These are phyloP conservation scores for Ceratina australensis DNA, from an alignment of 1,140 invertebrate species.

Conservation along the genomic window DNA sequence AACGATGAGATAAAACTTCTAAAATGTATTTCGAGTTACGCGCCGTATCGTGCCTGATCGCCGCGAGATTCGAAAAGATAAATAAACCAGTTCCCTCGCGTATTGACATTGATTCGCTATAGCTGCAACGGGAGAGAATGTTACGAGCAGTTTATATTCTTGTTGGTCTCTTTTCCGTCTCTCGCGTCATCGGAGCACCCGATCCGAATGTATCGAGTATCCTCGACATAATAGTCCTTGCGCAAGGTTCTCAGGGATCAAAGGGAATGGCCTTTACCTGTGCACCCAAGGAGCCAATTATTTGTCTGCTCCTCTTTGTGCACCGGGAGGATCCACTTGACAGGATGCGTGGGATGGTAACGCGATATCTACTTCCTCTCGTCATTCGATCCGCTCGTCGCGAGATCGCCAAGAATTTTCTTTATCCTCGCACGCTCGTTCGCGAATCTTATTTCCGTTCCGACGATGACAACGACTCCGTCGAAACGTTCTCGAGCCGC, in stretches of 20 bases:
- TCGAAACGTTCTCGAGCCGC: not conserved
- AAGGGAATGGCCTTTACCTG: slow-evolving; percentile 73
- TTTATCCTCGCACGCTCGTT: slow-evolving; percentile 35
- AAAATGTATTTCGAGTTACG: no score
- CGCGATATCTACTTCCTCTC: slow-evolving; percentile 75
- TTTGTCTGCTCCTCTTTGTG: slow-evolving; percentile 77
- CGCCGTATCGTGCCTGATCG: no score
- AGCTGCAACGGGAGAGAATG: not conserved
- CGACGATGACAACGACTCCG: not conserved
- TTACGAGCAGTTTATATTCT: slow-evolving; percentile 20
- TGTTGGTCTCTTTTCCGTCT: slow-evolving; percentile 22
- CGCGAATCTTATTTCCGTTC: no score
- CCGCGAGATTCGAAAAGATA: no score
- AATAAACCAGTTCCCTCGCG: no score
- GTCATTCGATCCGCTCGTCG: slow-evolving; percentile 71
- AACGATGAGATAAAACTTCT: no score
- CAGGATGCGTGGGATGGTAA: slow-evolving; percentile 78
- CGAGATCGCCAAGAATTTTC: slow-evolving; percentile 34
- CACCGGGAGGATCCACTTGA: slow-evolving; percentile 74
- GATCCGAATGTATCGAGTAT: slow-evolving; percentile 76
- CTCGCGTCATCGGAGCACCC: slow-evolving; percentile 39
- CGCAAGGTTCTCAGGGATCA: slow-evolving; percentile 68
- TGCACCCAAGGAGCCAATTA: slow-evolving; percentile 77
- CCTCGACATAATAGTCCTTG: slow-evolving; percentile 66
- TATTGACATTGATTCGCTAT: not conserved